Evolutionary conservation across 1,140 invertebrate species (phyloP).

Genomic region (Steinernema feltiae): DNA sequence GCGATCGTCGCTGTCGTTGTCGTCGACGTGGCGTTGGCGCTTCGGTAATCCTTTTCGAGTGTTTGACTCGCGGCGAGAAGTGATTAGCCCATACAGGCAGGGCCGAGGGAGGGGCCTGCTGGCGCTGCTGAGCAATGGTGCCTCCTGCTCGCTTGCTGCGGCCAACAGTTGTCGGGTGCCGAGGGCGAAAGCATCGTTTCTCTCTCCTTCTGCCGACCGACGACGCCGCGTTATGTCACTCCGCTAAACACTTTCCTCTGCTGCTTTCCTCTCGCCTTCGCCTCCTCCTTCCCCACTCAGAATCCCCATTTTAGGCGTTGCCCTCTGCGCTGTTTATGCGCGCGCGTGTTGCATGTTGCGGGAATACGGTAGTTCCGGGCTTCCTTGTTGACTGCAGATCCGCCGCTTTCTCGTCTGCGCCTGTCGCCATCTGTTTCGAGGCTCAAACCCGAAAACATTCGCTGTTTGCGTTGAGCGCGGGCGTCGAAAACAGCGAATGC

Average conservation of each 20-base stretch:
- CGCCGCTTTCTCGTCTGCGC: neutral
- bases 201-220: neutral
- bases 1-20: no score
- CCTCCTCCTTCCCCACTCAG: neutral
- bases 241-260: neutral
- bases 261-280: neutral
- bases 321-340: no score
- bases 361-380: neutral
- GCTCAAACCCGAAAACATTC: neutral
- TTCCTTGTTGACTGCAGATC: neutral
- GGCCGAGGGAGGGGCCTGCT: neutral
- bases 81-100: neutral
- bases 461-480: neutral
- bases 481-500: neutral
- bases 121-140: neutral
- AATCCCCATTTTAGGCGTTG: neutral
- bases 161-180: neutral
- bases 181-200: neutral
- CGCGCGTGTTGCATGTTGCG: neutral
- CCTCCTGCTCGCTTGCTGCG: neutral
- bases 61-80: neutral
- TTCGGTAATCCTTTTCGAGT: conserved; percentile 9
- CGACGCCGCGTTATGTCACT: neutral
- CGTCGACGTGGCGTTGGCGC: no score
- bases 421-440: conserved; percentile 2